A percentile compares a stretch with the other conserved stretches of the same genome.
phyloP scores from a whole-genome alignment of 2,888 invertebrate species.

The Latrodectus hesperus region DNA sequence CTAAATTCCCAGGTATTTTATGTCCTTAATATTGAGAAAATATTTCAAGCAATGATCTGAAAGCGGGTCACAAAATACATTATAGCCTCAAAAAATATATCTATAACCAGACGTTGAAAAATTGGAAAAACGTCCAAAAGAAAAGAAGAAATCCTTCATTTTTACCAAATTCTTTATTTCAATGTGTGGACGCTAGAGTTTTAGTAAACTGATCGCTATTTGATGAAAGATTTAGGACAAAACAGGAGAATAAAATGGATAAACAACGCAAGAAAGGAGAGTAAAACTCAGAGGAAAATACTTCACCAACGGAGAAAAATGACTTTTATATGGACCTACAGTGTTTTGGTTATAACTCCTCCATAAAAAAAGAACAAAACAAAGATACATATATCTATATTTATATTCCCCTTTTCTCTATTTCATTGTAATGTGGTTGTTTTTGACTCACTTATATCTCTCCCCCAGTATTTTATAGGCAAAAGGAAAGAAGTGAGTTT shows the following conservation, averaged over 20 bases:
- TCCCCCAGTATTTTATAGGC: neutral
- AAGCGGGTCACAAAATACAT: too few relatives aligned
- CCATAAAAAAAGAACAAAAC: conserved; percentile 53
- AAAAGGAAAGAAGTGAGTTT: too few relatives aligned
- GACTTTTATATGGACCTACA: conserved; percentile 59
- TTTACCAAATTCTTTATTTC: too few relatives aligned
- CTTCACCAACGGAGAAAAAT: conserved; percentile 43
- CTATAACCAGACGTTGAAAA: too few relatives aligned
- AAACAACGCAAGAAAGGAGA: conserved; percentile 11
- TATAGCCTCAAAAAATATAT: too few relatives aligned
- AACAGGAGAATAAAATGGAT: neutral
- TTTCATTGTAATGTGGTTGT: conserved; percentile 45
- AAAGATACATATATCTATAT: too few relatives aligned
- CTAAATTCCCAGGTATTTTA: too few relatives aligned
- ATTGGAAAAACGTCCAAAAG: too few relatives aligned
- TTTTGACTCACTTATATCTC: conserved; percentile 30
- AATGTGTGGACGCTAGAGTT: too few relatives aligned
- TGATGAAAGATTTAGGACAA: conserved; percentile 59
- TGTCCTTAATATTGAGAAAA: too few relatives aligned
- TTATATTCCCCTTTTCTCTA: neutral
- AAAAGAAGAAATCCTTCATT: too few relatives aligned
- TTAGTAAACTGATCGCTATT: conserved; percentile 46
- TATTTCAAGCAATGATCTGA: too few relatives aligned
- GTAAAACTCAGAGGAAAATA: conserved; percentile 13
- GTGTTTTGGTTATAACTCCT: conserved; percentile 58